Base-by-base conservation (phyloP, 2,113 vertebrate species). In the Lampris incognitus region DNA sequence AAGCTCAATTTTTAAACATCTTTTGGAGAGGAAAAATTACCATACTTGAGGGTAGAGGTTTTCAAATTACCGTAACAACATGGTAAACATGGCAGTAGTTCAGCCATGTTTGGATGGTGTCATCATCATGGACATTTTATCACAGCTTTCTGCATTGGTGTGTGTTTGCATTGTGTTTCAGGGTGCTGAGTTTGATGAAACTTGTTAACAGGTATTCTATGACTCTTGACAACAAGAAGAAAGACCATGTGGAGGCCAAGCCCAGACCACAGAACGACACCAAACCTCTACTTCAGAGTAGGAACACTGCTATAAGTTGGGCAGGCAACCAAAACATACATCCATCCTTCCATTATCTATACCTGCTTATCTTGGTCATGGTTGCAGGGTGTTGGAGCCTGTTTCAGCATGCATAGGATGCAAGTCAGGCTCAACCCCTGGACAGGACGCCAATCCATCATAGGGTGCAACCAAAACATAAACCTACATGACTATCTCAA, bases 211-310 rank as follows among this genome's bases (percentile, higher is more conserved):
- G 81, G 77, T 94, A 8, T 99, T 99, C 85, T 99, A 98, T 72
- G 96, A 95, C 48, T 98, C 97, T 24, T 0, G 96, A 98, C 2
- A 96, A 97, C 74, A 96, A 96, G 63, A 94, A 95, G 54, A 94
- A 91, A 57, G 94, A 89, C 38, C 90, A 86, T 36, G 82, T 77
- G 0, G 82, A 85, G 54, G 91, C 87, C 51, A 94, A 81, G 46
- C 58, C 88, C 97, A 0, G 98, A 99, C 81, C 98, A 99, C 83
- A 89, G 97, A 3, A 94, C 99, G 49, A 97, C 89, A 99, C 97
- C 72, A 99, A 97, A 61, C 97, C 97, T n/a, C 92, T 99, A 41
- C 94, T 99, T 50, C 98, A 99, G 90, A 99, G 98, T 92, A 95
- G 98, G 74, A 99, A 99, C 93, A 96, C 98, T 9, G 98, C 98